These are phyloP conservation scores for Plecotus auritus DNA, from an alignment of 2,113 vertebrate genomes.

Conservation along the genomic window DNA sequence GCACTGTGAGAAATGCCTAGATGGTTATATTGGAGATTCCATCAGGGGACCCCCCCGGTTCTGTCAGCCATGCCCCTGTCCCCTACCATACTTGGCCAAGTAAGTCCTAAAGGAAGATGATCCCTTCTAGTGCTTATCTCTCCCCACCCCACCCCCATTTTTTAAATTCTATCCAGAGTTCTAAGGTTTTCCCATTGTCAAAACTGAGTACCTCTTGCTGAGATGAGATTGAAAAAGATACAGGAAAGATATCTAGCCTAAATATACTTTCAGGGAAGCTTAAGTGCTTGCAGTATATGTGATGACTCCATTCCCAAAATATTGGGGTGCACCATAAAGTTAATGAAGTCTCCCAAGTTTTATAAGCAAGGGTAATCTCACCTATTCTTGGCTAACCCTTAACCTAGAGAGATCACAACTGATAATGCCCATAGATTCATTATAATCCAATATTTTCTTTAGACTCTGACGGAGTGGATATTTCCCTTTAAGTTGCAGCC, in stretches of 20 bases:
- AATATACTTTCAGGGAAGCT: not conserved
- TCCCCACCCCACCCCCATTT: too few species aligned
- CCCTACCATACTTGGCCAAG: conserved; percentile 88
- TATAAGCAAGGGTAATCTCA: not conserved
- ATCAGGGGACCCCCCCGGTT: conserved; percentile 70
- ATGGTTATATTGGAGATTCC: conserved; percentile 84
- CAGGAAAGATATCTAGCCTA: not conserved
- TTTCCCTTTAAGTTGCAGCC: not conserved
- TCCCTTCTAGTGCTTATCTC: not conserved
- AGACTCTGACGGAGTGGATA: not conserved
- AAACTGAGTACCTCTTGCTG: not conserved
- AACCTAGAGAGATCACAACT: not conserved
- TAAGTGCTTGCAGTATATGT: not conserved
- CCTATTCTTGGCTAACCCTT: not conserved
- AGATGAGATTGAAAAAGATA: not conserved
- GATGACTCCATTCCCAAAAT: not conserved
- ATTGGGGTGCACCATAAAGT: not conserved
- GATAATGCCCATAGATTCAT: not conserved
- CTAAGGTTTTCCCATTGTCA: not conserved
- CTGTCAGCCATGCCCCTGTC: conserved; percentile 92
- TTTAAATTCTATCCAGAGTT: not conserved
- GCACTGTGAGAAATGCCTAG: conserved; percentile 91
- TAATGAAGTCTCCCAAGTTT: not conserved
- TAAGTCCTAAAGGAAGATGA: conserved; percentile 73
- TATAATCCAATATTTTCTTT: not conserved